Evolutionary conservation across 2,113 vertebrate species (phyloP), one percentile per base, ranked within the genome.

Genomic region (Ursus arctos): DNA sequence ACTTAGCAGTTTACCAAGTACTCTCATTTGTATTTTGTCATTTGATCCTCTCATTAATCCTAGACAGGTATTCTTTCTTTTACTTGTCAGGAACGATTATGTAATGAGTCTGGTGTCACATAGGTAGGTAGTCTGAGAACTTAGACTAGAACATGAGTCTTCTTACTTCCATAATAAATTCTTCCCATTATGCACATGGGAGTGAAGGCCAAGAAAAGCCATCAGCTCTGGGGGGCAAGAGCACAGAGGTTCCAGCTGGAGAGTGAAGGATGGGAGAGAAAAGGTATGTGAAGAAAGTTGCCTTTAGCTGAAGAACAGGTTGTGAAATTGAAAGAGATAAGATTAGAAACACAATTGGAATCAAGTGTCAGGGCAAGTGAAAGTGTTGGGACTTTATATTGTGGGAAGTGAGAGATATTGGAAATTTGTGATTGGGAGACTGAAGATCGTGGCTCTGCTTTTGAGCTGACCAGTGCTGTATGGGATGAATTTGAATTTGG

Each of bases 11-110:
- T 87, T 95, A 22, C 13, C 43, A 92, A 53, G 7, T 94, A 12
- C 67, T 89, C 88, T 94, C 51, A 72, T 94, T 97, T 95, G 36
- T 76, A 28, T 95, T 86, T 71, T n/a, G n/a, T 86, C 59, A 24
- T 85, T 47, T 77, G 57, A 87, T 81, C n/a, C 4, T 63, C 19
- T 97, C 31, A 72, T 89, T 91, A 92, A 81, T 16, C 36, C 21
- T 28, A 71, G 51, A 55, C 13, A 83, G 16, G 6, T 86, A 26
- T 81, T 89, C 4, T 97, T 43, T 81, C 43, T 92, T 1, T 94
- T 76, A 33, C 6, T 19, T 76, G 63, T 43, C 47, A 65, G 31
- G 51, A 89, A 76, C n/a, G 16, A 84, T 71, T 82, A 51, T 69
- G 6, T 19, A 22, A 87, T 7, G 28, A 79, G 53, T 57, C 28